These are phyloP conservation scores for Oxyura jamaicensis DNA, from an alignment of 2,113 vertebrate genomes.

Conservation along the genomic window DNA sequence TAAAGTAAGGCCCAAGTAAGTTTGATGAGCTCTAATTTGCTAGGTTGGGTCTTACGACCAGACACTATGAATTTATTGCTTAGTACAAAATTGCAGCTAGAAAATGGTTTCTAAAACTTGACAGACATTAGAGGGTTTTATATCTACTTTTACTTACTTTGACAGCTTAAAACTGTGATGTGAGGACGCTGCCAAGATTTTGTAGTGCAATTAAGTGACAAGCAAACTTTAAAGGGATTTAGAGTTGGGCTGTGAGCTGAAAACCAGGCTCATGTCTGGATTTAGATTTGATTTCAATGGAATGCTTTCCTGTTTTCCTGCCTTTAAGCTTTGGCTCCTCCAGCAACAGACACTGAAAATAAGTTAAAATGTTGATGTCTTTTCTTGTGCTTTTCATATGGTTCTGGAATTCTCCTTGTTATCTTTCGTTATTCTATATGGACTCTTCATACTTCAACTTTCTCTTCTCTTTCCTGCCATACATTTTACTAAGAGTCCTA, in stretches of 20 bases:
- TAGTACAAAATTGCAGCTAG: slow-evolving; percentile 28
- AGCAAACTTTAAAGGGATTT: slow-evolving; percentile 61
- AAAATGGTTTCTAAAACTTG: slow-evolving; percentile 58
- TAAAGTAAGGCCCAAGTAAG: not conserved
- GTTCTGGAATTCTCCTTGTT: not conserved
- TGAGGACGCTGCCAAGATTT: slow-evolving; percentile 44
- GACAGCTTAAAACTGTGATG: slow-evolving; percentile 48
- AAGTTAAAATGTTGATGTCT: not conserved
- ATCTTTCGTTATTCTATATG: not conserved
- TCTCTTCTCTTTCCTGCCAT: not conserved
- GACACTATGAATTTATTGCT: not conserved
- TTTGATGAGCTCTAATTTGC: slow-evolving; percentile 22
- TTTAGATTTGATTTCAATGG: slow-evolving; percentile 43
- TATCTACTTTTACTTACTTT: slow-evolving; percentile 47
- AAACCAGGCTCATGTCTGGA: slow-evolving; percentile 47
- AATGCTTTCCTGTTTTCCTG: slow-evolving; percentile 35
- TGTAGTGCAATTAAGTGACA: slow-evolving; percentile 56
- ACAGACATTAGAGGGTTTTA: slow-evolving; percentile 20
- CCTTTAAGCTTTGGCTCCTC: slow-evolving; percentile 26
- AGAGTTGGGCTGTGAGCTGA: slow-evolving; percentile 26
- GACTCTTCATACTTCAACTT: not conserved
- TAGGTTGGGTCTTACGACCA: not conserved
- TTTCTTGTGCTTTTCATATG: not conserved
- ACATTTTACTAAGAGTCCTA: not conserved
- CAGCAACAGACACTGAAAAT: not conserved